Evolutionary conservation across 2,888 invertebrate genomes (phyloP).

Genomic region (Lochmaea crataegi): DNA sequence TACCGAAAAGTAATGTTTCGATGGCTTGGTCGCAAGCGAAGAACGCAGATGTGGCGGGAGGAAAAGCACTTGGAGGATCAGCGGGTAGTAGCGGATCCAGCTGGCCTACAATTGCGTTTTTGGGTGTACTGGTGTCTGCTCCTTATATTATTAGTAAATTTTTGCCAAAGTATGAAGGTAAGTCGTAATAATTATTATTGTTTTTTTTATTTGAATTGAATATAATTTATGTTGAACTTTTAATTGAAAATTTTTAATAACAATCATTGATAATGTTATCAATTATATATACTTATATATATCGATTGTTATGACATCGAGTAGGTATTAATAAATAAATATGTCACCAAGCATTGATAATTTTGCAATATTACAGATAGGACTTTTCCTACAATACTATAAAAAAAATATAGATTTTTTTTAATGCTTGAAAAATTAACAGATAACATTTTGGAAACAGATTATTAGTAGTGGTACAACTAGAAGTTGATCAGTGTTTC

Average conservation of each 20-base stretch:
- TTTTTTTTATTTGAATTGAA: background rate
- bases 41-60: slow-evolving; percentile 55
- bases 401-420: too few species aligned
- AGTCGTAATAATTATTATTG: slow-evolving; percentile 50
- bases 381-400: too few species aligned
- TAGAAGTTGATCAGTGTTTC: too few species aligned
- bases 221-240: background rate
- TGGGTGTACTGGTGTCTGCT: slow-evolving; percentile 88
- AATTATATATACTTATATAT: background rate
- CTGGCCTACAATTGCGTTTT: slow-evolving; percentile 92
- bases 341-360: too few species aligned
- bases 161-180: slow-evolving; percentile 75
- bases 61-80: slow-evolving; percentile 38
- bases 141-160: slow-evolving; percentile 92
- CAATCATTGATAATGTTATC: background rate
- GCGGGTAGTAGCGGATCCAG: slow-evolving; percentile 66
- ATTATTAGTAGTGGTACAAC: too few species aligned
- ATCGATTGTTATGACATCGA: background rate
- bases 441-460: too few species aligned
- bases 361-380: too few species aligned
- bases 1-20: slow-evolving; percentile 55
- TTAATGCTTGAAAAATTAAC: too few species aligned
- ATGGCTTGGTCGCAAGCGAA: slow-evolving; percentile 67
- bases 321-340: too few species aligned
- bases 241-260: background rate